Percentiles rank a stretch among this genome's conserved stretches.
Conservation (phyloP, 92 coral and sea anemone species). For the Parazoanthus swiftii region DNA sequence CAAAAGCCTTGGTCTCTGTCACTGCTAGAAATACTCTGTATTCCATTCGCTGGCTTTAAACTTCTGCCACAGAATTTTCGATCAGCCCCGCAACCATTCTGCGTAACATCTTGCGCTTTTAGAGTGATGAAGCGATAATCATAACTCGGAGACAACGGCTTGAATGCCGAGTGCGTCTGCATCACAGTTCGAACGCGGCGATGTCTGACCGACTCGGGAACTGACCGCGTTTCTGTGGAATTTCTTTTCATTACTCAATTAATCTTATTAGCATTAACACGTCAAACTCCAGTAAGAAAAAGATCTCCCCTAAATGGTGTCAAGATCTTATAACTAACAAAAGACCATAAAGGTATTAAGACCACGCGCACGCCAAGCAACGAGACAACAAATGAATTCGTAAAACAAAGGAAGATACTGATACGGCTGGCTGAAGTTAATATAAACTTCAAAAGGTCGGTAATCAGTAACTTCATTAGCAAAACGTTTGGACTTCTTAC, state of each 20-base stretch:
- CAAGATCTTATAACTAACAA: background rate
- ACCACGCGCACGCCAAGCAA: background rate
- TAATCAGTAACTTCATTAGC: slow-evolving; percentile 3
- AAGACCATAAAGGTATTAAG: background rate
- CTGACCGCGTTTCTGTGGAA: background rate
- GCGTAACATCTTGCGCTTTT: background rate
- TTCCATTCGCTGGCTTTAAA: slow-evolving; percentile 6
- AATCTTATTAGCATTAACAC: background rate
- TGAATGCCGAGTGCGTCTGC: background rate
- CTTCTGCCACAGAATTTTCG: slow-evolving; percentile 23
- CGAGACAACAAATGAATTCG: background rate
- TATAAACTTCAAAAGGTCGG: background rate
- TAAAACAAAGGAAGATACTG: background rate
- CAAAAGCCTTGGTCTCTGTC: slow-evolving; percentile 7
- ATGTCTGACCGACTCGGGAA: background rate
- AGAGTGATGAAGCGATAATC: background rate
- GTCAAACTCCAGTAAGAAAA: background rate
- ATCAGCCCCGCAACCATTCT: background rate
- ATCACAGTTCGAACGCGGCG: background rate
- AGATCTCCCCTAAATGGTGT: no score
- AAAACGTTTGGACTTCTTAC: background rate
- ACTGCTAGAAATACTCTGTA: background rate
- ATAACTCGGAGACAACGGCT: background rate
- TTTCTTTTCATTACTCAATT: background rate
- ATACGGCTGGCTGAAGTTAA: background rate